These are phyloP conservation scores for Gadopsis bispinosus DNA, from an alignment of 2,797 vertebrate genomes.

Conservation along the genomic window DNA sequence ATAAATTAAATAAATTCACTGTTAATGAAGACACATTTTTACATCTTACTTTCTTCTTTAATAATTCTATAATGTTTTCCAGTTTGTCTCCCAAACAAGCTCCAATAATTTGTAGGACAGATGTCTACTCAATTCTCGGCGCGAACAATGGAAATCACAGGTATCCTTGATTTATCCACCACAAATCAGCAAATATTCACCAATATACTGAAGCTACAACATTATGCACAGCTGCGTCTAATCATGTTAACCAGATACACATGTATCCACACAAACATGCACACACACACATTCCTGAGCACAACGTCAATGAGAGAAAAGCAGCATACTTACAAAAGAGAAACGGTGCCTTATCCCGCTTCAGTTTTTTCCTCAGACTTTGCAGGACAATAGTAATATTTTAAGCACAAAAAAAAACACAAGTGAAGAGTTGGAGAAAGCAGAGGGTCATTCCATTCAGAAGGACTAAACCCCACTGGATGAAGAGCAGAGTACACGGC, in stretches of 20 bases:
- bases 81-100: conserved; percentile 3
- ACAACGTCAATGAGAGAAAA: conserved; percentile 40
- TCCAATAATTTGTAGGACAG: conserved; percentile 2
- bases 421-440: conserved; percentile 33
- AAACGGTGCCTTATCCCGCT: conserved; percentile 37
- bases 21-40: background rate
- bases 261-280: conserved; percentile 22
- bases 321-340: conserved; percentile 70
- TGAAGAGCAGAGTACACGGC: conserved; percentile 56
- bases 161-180: conserved; percentile 1
- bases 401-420: conserved; percentile 32
- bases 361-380: conserved; percentile 40
- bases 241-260: conserved; percentile 14
- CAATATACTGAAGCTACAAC: background rate
- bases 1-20: background rate
- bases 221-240: conserved; percentile 10
- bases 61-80: conserved; percentile 1
- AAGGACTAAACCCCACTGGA: conserved; percentile 48
- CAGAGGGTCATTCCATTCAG: conserved; percentile 60
- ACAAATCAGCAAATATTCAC: conserved; percentile 11
- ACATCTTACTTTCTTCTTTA: background rate
- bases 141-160: conserved; percentile 1
- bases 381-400: conserved; percentile 49
- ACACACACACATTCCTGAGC: conserved; percentile 39
- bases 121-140: background rate